phyloP scores from a whole-genome alignment of 2,113 vertebrate genomes.

The Mungos mungo region DNA sequence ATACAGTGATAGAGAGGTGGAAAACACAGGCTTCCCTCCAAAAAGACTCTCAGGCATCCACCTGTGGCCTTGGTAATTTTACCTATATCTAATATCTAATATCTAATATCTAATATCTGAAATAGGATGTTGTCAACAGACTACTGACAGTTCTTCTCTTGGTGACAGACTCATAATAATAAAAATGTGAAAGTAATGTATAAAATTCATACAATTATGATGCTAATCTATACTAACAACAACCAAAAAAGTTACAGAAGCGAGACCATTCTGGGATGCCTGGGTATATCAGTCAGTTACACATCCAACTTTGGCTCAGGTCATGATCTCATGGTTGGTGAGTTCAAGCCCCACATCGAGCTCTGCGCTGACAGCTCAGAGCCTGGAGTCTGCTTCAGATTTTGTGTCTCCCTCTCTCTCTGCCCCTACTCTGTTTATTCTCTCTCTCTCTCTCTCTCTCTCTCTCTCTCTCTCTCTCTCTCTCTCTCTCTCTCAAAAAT shows the following conservation, averaged over 20 bases:
- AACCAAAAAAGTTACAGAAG: not conserved
- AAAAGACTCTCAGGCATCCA: not conserved
- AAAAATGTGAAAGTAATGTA: not conserved
- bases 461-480: no score
- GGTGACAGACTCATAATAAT: not conserved
- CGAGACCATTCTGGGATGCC: not conserved
- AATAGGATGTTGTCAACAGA: not conserved
- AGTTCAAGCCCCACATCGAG: no score
- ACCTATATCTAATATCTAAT: not conserved
- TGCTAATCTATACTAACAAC: not conserved
- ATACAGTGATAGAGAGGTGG: not conserved
- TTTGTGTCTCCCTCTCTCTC: no score
- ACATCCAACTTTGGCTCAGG: no score
- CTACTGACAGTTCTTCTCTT: not conserved
- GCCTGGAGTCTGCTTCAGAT: no score
- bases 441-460: no score
- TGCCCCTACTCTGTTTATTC: no score
- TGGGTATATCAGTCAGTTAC: no score
- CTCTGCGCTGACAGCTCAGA: no score
- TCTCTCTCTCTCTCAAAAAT: no score
- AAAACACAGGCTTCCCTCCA: not conserved
- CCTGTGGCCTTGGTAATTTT: not conserved
- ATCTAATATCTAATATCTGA: not conserved
- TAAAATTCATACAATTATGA: not conserved
- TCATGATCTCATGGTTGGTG: no score